Percentiles rank a stretch among this genome's conserved stretches.
phyloP scores from a whole-genome alignment of 53 echinoderm and acorn worm species.

The Apostichopus leukothele region DNA sequence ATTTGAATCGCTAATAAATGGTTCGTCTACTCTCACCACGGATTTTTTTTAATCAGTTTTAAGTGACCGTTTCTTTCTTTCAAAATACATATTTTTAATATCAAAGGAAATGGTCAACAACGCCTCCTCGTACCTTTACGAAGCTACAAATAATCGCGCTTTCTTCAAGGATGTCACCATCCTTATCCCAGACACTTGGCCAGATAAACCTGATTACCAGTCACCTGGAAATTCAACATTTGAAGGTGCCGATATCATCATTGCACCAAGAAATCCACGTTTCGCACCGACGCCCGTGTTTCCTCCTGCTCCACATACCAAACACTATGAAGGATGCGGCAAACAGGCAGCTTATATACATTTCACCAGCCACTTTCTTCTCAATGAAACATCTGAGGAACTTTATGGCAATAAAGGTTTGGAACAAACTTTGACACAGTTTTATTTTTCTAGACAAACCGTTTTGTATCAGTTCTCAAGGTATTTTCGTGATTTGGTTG shows the following conservation, averaged over 20 bases:
- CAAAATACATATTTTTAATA: too few species aligned
- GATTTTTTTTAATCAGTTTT: too few species aligned
- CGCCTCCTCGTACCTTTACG: constrained; percentile 50
- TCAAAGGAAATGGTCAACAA: constrained; percentile 26
- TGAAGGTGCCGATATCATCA: constrained; percentile 40
- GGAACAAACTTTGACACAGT: too few species aligned
- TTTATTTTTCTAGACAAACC: too few species aligned
- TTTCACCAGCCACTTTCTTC: constrained; percentile 54
- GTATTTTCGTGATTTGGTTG: too few species aligned
- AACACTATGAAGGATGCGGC: constrained; percentile 73
- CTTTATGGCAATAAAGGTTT: constrained; percentile 64
- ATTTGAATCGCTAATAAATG: too few species aligned
- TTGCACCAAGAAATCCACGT: constrained; percentile 23
- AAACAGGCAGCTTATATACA: constrained; percentile 62
- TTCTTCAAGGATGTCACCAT: constrained; percentile 56
- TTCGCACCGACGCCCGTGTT: constrained; percentile 7
- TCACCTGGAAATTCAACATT: constrained; percentile 32
- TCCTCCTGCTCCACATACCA: constrained; percentile 57
- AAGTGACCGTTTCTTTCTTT: too few species aligned
- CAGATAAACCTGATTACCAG: constrained; percentile 26
- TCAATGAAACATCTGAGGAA: neutral
- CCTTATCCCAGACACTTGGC: constrained; percentile 60
- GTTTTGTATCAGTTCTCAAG: too few species aligned
- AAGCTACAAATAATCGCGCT: constrained; percentile 51
- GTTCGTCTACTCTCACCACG: too few species aligned